Conservation (phyloP, 1,140 invertebrate species). For the Drosophila persimilis region DNA sequence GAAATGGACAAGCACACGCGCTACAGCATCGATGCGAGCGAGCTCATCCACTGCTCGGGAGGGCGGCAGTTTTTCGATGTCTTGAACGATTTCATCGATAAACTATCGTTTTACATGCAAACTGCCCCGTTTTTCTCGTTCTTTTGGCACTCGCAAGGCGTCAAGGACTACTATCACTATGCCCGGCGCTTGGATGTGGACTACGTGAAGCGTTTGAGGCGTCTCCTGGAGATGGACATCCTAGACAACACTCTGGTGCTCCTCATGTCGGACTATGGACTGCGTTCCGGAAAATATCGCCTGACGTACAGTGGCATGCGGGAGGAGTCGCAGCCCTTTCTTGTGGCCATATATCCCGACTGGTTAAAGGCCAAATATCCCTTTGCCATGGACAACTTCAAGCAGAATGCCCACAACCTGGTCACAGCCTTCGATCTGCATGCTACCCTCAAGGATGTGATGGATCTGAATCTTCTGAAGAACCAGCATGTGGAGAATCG, state of each 20-base stretch:
- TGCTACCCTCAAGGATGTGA: conserved; percentile 85
- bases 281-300: conserved; percentile 88
- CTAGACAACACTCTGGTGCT: conserved; percentile 89
- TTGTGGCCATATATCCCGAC: conserved; percentile 89
- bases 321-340: conserved; percentile 94
- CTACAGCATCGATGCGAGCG: conserved; percentile 37
- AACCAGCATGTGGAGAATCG: conserved; percentile 52
- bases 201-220: conserved; percentile 27
- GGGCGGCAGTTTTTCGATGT: conserved; percentile 39
- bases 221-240: conserved; percentile 65
- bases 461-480: conserved; percentile 80
- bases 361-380: conserved; percentile 87
- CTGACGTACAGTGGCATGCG: conserved; percentile 89
- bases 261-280: conserved; percentile 95
- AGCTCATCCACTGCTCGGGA: conserved; percentile 35
- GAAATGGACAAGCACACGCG: conserved; percentile 40
- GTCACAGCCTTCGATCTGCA: conserved; percentile 92
- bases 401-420: conserved; percentile 87
- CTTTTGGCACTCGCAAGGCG: conserved; percentile 56
- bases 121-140: conserved; percentile 37
- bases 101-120: conserved; percentile 33
- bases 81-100: conserved; percentile 36
- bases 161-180: conserved; percentile 53
- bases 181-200: conserved; percentile 20
- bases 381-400: conserved; percentile 86